Conservation (phyloP, 2,888 invertebrate species). For the Drosophila pseudotalamancana region DNA sequence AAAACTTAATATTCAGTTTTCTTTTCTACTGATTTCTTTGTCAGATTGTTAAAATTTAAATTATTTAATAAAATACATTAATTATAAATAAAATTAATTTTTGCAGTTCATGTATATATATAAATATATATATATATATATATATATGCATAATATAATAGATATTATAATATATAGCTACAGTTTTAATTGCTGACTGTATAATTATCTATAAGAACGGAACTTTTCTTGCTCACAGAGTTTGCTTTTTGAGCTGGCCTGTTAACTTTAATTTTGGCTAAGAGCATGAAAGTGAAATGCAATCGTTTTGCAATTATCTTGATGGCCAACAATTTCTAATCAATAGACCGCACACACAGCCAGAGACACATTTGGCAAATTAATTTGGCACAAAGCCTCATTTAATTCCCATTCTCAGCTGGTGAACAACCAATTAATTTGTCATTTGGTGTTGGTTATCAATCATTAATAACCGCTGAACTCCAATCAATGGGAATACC, state of each 20-base stretch:
- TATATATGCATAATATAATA: too few relatives aligned
- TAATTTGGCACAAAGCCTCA: slow-evolving; percentile 28
- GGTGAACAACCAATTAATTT: slow-evolving; percentile 67
- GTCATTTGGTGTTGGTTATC: slow-evolving; percentile 63
- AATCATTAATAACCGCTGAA: slow-evolving; percentile 51
- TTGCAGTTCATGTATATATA: too few relatives aligned
- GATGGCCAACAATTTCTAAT: slow-evolving; percentile 27
- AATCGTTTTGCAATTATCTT: slow-evolving; percentile 41
- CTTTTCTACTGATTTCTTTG: too few relatives aligned
- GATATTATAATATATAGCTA: too few relatives aligned
- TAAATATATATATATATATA: too few relatives aligned
- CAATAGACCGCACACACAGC: slow-evolving; percentile 20
- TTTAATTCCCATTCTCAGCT: slow-evolving; percentile 30
- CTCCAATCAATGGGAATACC: slow-evolving; percentile 6
- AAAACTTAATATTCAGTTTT: too few relatives aligned
- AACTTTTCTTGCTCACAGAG: too few relatives aligned
- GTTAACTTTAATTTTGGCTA: slow-evolving; percentile 3
- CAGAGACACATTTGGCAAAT: slow-evolving; percentile 20
- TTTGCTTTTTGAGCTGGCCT: slow-evolving; percentile 1
- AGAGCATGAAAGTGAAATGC: slow-evolving; percentile 7
- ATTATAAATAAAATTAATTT: too few relatives aligned
- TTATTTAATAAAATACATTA: too few relatives aligned
- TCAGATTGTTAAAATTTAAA: too few relatives aligned
- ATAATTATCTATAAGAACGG: too few relatives aligned
- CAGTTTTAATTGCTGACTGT: too few relatives aligned